Percentiles rank a stretch among this genome's conserved stretches.
Evolutionary conservation across 2,797 vertebrate genomes (phyloP).

Genomic region (Sternotherus odoratus): DNA sequence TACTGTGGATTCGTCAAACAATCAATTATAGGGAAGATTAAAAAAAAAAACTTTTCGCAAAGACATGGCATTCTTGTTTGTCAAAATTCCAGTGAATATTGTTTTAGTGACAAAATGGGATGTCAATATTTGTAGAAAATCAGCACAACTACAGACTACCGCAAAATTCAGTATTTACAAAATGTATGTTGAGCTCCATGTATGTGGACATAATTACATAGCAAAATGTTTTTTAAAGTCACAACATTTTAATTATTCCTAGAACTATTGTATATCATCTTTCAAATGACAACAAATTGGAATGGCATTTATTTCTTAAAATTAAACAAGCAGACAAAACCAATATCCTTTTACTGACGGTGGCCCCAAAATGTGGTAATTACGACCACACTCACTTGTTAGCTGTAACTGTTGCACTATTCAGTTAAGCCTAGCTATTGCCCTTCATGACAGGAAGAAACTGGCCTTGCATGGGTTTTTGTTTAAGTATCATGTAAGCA

Average conservation of each 20-base stretch:
- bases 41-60: not conserved
- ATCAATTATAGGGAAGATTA: not conserved
- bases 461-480: not conserved
- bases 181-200: not conserved
- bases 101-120: fast-evolving
- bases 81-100: not conserved
- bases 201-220: not conserved
- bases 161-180: slow-evolving; percentile 10
- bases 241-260: not conserved
- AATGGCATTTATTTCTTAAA: slow-evolving; percentile 9
- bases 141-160: not conserved
- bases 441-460: not conserved
- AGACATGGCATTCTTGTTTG: not conserved
- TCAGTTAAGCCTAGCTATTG: too few relatives aligned
- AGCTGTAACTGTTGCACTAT: too few relatives aligned
- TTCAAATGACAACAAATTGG: not conserved
- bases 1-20: not conserved
- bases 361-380: slow-evolving; percentile 6
- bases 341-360: not conserved
- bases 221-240: slow-evolving; percentile 23
- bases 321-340: slow-evolving; percentile 19
- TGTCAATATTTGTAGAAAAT: not conserved
- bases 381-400: not conserved
- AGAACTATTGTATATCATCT: slow-evolving; percentile 9
- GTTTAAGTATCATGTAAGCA: not conserved